Conservation (phyloP, 2,888 invertebrate species). For the Zygaena filipendulae region DNA sequence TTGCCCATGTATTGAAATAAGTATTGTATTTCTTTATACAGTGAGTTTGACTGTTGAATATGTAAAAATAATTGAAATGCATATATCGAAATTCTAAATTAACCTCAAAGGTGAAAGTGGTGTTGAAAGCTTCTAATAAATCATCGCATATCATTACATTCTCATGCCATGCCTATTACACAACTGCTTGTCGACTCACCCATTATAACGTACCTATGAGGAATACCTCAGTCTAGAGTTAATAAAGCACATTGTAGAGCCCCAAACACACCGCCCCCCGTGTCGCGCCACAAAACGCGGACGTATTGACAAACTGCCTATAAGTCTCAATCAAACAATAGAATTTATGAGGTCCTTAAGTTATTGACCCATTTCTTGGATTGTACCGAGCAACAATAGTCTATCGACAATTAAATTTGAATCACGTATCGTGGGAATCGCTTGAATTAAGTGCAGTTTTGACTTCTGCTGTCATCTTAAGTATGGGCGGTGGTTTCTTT, state of each 20-base stretch:
- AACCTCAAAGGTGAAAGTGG: no score
- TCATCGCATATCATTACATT: slow-evolving; percentile 63
- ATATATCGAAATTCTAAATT: no score
- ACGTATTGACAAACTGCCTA: slow-evolving; percentile 64
- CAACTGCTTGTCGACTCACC: slow-evolving; percentile 24
- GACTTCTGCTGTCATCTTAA: slow-evolving; percentile 46
- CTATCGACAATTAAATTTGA: slow-evolving; percentile 58
- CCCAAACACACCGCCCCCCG: slow-evolving; percentile 38
- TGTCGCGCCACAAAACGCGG: slow-evolving; percentile 29
- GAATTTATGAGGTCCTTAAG: slow-evolving; percentile 41
- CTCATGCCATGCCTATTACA: slow-evolving; percentile 44
- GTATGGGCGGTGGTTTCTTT: slow-evolving; percentile 40
- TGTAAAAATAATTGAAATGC: no score
- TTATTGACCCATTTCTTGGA: slow-evolving; percentile 65
- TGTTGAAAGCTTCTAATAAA: slow-evolving; percentile 55
- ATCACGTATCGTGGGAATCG: slow-evolving; percentile 57
- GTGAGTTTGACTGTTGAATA: no score
- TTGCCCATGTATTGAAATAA: no score
- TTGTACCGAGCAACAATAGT: slow-evolving; percentile 48
- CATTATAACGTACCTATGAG: no score
- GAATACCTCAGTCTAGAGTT: slow-evolving; percentile 37
- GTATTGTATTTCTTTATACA: no score
- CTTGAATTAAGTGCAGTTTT: slow-evolving; percentile 48
- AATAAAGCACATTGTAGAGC: slow-evolving; percentile 29
- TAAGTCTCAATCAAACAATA: slow-evolving; percentile 61